Evolutionary conservation across 2,797 vertebrate genomes (phyloP), one percentile per base, ranked within the genome.

Genomic region (Oreonectes daqikongensis): DNA sequence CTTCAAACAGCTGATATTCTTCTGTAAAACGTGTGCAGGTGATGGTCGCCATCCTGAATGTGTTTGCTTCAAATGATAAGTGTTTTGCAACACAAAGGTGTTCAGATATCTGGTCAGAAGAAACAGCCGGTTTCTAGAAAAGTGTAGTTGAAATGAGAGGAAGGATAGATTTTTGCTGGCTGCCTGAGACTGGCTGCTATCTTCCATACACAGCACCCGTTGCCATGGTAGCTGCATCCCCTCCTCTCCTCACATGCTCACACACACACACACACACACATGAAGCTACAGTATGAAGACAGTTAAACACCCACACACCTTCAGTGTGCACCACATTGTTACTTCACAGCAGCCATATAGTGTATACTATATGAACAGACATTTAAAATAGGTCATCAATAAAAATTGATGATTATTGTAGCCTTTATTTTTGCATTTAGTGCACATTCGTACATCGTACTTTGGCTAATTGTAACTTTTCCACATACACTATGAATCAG

Each of bases 1-100:
- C 97, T 86, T 98, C 97, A 20, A 96, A 98, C 86, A 99, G 93
- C 94, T 99, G 97, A 84, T 94, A 99, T 91, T 99, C 97, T 91
- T 99, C 97, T 0, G 96, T 98, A 90, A 99, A 99, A 69, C 97
- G 96, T 57, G 95, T 98, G 90, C 96, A 98, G 93, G 96, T 98
- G 92, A 99, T 97, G 89, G 96, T 97, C 86, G 97, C 97, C 97
- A 99, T 99, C 84, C 85, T 79, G 69, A 86, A 87, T 38, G 65
- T 63, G 65, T 69, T 55, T 63, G 11, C 26, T 32, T 48, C 55
- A 64, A 44, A 32, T 75, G 65, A 64, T 48, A 32, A 65, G 32
- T 44, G 46, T 52, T 40, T 15, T 42, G 57, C 60, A 60, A 61
- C 38, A 61, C 24, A 38, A 75, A 48, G 18, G 72, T 38, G 72